Base-by-base conservation (phyloP, 2,113 vertebrate species). In the Uropsilus gracilis region DNA sequence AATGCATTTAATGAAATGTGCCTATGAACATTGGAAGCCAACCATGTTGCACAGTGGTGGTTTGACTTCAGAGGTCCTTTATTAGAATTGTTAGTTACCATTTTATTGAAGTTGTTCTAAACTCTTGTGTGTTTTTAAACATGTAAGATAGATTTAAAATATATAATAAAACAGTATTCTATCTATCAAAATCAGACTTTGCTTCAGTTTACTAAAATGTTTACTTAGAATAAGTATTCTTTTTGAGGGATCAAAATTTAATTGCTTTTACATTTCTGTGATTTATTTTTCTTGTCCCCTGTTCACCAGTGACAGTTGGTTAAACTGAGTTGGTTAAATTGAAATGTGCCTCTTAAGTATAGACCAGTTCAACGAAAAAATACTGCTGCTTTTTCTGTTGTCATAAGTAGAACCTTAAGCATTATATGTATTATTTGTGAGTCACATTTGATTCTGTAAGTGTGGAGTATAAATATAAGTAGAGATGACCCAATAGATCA, bases 141-240 rank as follows among this genome's bases (percentile, higher is more conserved):
- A 61, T 98, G 98, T 98, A 98, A 98, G 97, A 98, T 97, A 98
- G 92, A 30, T 96, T 96, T 97, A 95, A 97, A 97, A 94, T 96
- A 97, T 97, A 97, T 91, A 98, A 98, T 98, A 98, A 98, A 98
- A 95, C 77, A 98, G 95, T 96, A 97, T 96, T 97, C 89, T 98
- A 87, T 96, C 55, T 97, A 97, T 97, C 92, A 97, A 98, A 97
- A 94, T 87, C 80, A 97, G 91, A 96, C 89, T 98, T 97, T 95
- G 95, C 42, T 37, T 98, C 95, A 94, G 97, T 96, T 98, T 97
- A 96, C 95, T 97, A 55, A 90, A 96, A 82, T 4, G n/a, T 17
- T 84, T 28, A 46, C n/a, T 72, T 92, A 82, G 39, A 90, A 71
- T 26, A 82, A 89, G 32, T 61, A 39, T 71, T 94, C 37, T 90